Base-by-base conservation (phyloP, 2,797 vertebrate species). In the Chromis chromis region DNA sequence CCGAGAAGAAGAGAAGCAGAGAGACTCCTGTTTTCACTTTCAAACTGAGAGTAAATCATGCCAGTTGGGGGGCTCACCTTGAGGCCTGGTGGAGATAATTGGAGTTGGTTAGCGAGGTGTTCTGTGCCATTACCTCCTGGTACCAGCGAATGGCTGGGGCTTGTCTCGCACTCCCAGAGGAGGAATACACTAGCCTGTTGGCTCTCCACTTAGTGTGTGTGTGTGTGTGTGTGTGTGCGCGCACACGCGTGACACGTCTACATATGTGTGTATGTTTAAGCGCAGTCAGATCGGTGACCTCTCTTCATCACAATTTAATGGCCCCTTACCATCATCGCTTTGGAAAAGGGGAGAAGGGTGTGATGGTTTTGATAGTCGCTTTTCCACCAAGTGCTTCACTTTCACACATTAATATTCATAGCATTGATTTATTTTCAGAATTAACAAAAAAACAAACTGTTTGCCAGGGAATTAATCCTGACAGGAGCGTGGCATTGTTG, bases 121-220 rank as follows among this genome's bases (percentile, higher is more conserved):
- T 95, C 91, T 91, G 92, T 91, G 91, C 90, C 93, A 91, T 95
- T 94, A 94, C 93, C 93, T 94, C 94, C 87, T 94, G 93, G 94
- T 93, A 94, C 93, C 91, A 76, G 78, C 52, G 85, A 90, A 86
- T 89, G 89, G 85, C 91, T 88, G 82, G 79, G 86, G 88, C 91
- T 90, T 83, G 89, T 89, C 90, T 91, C 78, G 17, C 86, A 85
- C 87, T 91, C 91, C 91, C 93, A 86, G 83, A 92, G 93, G 92
- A 91, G 82, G 76, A 69, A 88, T 80, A 85, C 76, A 71, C 85
- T 70, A 67, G 85, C 88, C 90, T 91, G 89, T 92, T 91, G 88
- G 89, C 65, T 78, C 78, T 83, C 70, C 44, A 42, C 82, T 87
- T 60, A 74, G 68, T 73, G 73, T 65, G 86, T 72, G 72, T 9